Base-by-base conservation (phyloP, 2,797 vertebrate genomes). In the Lithobates pipiens region DNA sequence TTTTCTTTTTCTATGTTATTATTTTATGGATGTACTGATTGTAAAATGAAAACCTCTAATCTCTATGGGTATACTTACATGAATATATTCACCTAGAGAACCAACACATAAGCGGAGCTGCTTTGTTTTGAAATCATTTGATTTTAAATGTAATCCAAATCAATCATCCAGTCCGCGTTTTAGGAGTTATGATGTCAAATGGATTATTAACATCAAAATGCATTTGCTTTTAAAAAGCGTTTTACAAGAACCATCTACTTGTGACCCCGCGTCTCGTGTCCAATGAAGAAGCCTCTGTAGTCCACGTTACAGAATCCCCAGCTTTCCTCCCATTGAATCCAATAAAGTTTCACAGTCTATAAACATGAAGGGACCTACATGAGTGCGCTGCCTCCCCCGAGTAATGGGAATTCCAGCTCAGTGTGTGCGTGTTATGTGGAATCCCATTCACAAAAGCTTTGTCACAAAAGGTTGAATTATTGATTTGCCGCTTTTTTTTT, bases 401-500 rank as follows among this genome's bases (percentile, higher is more conserved):
- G 32, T 25, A 80, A 80, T 80, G 29, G 44, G 68, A 71, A 80
- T 54, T 80, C 42, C 65, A 50, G 25, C 65, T 68, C 65, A 46
- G 42, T 79, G 65, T 54, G 42, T 70, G 34, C 42, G 44, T 11
- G 42, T 80, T 69, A 80, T 54, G 29, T 54, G 67, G 42, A 70
- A 54, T 69, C 63, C 25, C 10, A 80, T 70, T 70, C 27, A 70
- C 18, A 80, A 80, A 70, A 69, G 65, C 25, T 50, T 69, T 69
- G 42, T 63, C 42, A 61, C 18, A 61, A 79, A 10, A 23, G 68
- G 77, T 21, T 54, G 67, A 80, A 80, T 71, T 57, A 80, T 71
- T 80, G 68, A 80, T 80, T 80, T 13, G 34, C 69, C 72, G 50
- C 68, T 80, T 71, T 67, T 71, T 32, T 32, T 32, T 32, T 32